Base-by-base conservation (phyloP, 2,888 invertebrate species). In the Polyommatus icarus region DNA sequence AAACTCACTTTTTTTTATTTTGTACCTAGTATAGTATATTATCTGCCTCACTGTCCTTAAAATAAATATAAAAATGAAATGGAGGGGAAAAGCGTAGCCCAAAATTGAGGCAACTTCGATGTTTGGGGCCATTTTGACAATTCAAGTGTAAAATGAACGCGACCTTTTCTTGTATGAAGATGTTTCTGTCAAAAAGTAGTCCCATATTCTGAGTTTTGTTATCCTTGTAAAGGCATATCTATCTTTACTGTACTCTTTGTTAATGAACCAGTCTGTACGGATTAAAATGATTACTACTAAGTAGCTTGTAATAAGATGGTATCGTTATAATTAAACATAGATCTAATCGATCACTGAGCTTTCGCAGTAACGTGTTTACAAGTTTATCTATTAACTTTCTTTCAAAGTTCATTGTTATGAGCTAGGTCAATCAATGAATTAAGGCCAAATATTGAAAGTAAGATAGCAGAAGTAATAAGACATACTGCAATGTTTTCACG, bases 251-350 rank as follows among this genome's bases (percentile, higher is more conserved):
- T n/a, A 61, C 12, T 61, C 12, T 61, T 61, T 61, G 61, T 6
- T 67, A 32, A 6, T 24, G 12, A 67, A 67, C 29, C 67, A 5
- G 18, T 67, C 67, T 29, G 12, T 18, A 67, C 29, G 4, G 4
- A 29, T 29, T 29, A 15, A 67, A 67, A 67, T 67, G 67, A 67
- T 67, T 15, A 67, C 15, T 20, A 72, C 72, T 40, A 72, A 72
- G 40, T 72, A 67, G 67, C 29, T 32, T 15, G 67, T 29, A 67
- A 67, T 67, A 67, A 67, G 29, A 32, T 67, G 8, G 12, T 67
- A 67, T 29, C 12, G 29, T 32, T 67, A 29, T 32, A 24, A 20
- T 61, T 54, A 54, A 54, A 54, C 54, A 54, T 18, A 54, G 54
- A 61, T 61, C 24, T 59, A 24, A 24, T 61, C 61, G 24, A 61